Evolutionary conservation across 2,113 vertebrate species (phyloP).

Genomic region (Anhinga rufa): DNA sequence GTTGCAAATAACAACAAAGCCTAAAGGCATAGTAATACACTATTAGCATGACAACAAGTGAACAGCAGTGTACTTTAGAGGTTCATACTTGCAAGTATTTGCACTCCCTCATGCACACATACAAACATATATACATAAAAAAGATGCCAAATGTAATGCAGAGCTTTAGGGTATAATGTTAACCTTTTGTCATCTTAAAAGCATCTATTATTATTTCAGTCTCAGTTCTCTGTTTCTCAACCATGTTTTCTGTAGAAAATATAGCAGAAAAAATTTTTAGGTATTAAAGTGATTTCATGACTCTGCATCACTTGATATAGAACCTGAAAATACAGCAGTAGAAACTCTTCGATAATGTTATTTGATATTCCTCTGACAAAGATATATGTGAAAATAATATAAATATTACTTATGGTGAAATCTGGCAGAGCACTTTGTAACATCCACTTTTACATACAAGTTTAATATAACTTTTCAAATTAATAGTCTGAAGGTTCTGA

Average conservation of each 20-base stretch:
- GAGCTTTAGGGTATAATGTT: background rate
- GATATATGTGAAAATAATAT: background rate
- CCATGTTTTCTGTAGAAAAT: background rate
- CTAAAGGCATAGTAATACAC: background rate
- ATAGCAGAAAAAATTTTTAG: background rate
- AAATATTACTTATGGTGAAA: background rate
- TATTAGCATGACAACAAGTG: background rate
- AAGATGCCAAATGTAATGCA: background rate
- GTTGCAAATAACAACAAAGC: background rate
- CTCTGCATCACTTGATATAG: background rate
- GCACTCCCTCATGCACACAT: background rate
- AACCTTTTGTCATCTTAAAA: background rate
- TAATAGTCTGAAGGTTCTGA: background rate
- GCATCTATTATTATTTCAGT: background rate
- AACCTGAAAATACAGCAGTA: conserved; percentile 17
- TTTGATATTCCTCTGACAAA: conserved; percentile 14
- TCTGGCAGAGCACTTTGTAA: background rate
- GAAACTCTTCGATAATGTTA: background rate
- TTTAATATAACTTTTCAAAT: background rate
- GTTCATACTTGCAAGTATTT: background rate
- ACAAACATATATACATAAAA: background rate
- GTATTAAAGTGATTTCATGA: background rate
- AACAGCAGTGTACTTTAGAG: background rate
- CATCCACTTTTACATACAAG: background rate
- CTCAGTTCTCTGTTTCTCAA: background rate